Percentiles rank a stretch among this genome's conserved stretches.
Evolutionary conservation across 2,797 vertebrate species (phyloP).

Genomic region (Clamator glandarius): DNA sequence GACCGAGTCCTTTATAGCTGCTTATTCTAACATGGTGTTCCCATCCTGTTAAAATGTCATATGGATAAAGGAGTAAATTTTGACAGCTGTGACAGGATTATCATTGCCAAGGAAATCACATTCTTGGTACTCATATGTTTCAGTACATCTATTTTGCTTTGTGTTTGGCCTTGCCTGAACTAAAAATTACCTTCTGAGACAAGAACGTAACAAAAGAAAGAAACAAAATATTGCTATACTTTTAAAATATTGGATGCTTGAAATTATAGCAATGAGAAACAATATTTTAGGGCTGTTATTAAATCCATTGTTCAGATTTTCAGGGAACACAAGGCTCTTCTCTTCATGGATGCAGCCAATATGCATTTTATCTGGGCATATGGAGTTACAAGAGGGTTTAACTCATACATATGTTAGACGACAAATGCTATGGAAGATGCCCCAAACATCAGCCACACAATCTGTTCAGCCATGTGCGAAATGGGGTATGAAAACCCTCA

Average conservation of each 20-base stretch:
- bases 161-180: conserved; percentile 59
- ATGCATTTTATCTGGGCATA: background rate
- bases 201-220: background rate
- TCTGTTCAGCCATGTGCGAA: conserved; percentile 7
- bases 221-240: background rate
- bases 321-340: background rate
- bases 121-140: conserved; percentile 62
- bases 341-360: background rate
- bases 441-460: background rate
- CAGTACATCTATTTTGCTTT: conserved; percentile 59
- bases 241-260: background rate
- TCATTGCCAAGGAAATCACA: conserved; percentile 70
- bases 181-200: conserved; percentile 38
- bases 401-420: background rate
- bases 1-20: conserved; percentile 64
- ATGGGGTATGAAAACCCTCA: background rate
- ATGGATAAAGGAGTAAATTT: conserved; percentile 76
- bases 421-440: background rate
- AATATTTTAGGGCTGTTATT: background rate
- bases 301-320: background rate
- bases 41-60: conserved; percentile 78
- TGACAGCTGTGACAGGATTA: conserved; percentile 78
- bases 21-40: conserved; percentile 71
- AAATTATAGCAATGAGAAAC: background rate
- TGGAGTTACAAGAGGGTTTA: background rate